Conservation (phyloP, 2,113 vertebrate species). For the Indicator maculatus region DNA sequence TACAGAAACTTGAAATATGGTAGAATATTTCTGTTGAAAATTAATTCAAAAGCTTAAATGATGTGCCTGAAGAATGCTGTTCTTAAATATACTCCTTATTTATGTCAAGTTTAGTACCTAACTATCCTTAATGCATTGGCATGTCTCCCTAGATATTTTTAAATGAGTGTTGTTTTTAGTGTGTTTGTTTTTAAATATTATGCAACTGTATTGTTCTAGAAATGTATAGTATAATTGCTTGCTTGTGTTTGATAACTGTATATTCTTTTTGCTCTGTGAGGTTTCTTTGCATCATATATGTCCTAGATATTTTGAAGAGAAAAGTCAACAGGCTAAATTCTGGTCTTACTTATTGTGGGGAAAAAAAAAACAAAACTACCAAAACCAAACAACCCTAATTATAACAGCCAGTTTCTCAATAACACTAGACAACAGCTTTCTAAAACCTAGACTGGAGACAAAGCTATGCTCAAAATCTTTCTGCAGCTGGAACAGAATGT, state of each 20-base stretch:
- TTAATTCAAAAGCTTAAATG: not conserved
- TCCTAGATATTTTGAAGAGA: not conserved
- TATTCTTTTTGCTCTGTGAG: not conserved
- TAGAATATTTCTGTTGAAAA: not conserved
- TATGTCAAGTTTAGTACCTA: not conserved
- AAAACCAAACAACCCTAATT: too few species aligned
- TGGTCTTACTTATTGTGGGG: not conserved
- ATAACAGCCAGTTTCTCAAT: not conserved
- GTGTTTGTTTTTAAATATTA: not conserved
- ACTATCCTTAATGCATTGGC: not conserved
- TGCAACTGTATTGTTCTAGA: not conserved
- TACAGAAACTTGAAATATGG: not conserved
- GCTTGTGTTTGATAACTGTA: not conserved
- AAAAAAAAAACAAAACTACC: too few species aligned
- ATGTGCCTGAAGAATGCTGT: not conserved
- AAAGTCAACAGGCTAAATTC: not conserved
- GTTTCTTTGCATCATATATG: not conserved
- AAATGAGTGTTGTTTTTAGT: not conserved
- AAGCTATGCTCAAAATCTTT: not conserved
- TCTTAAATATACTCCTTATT: not conserved
- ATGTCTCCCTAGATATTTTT: not conserved
- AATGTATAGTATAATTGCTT: not conserved
- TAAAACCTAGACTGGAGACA: not conserved
- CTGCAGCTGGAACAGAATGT: not conserved
- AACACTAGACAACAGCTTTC: not conserved